Conservation (phyloP, 2,113 vertebrate genomes). For the Nothobranchius kuhntae region DNA sequence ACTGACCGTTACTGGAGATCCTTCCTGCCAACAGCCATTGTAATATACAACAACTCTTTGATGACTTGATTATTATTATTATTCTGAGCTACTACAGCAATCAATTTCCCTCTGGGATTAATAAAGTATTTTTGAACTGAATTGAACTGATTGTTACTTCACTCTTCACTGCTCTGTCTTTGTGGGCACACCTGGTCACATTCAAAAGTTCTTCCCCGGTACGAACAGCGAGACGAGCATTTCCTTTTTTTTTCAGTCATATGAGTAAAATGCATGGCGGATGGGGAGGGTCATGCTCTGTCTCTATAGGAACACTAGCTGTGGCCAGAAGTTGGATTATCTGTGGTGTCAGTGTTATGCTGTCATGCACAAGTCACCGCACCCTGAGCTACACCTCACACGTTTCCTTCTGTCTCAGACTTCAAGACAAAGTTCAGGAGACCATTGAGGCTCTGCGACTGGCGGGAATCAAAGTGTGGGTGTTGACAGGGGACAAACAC, state of each 20-base stretch:
- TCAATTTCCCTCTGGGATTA: too few relatives aligned
- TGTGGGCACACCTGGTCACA: constrained; percentile 32
- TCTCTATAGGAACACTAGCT: neutral
- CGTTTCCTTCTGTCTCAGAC: constrained; percentile 65
- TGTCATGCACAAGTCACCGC: neutral
- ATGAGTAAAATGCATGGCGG: constrained; percentile 2
- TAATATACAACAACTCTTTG: too few relatives aligned
- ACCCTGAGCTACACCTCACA: too few relatives aligned
- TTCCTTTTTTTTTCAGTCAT: constrained; percentile 10
- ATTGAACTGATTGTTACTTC: neutral
- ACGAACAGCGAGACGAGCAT: constrained; percentile 11
- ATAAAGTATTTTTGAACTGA: neutral
- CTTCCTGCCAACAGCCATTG: too few relatives aligned
- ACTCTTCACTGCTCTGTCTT: constrained; percentile 8
- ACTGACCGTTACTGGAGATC: too few relatives aligned
- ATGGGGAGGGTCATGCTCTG: neutral
- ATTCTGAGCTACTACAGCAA: too few relatives aligned
- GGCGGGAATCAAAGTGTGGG: constrained; percentile 98
- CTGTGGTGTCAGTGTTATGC: neutral
- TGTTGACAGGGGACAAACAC: constrained; percentile 95
- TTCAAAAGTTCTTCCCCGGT: constrained; percentile 39
- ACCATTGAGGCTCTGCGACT: constrained; percentile 93
- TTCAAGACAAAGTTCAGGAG: constrained; percentile 97
- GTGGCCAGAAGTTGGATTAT: neutral
- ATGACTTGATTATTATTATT: too few relatives aligned